Conservation (phyloP, 2,888 invertebrate species). For the Synanthedon vespiformis region DNA sequence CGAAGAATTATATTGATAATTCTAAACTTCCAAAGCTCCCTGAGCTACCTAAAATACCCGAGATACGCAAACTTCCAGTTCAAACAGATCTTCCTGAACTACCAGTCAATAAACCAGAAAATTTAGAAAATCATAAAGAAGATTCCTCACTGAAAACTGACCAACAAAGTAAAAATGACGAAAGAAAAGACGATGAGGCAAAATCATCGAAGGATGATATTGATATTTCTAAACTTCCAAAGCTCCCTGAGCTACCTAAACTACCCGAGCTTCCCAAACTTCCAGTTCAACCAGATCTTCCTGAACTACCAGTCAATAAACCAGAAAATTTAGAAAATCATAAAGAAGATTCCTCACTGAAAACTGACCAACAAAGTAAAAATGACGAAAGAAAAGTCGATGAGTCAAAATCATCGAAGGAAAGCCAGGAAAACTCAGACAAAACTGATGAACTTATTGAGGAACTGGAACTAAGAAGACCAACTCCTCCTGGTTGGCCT, state of each 20-base stretch:
- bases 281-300: not conserved
- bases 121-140: not conserved
- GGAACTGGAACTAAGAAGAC: not conserved
- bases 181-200: not conserved
- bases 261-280: conserved; percentile 8
- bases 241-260: not conserved
- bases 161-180: not conserved
- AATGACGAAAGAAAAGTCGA: not conserved
- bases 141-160: not conserved
- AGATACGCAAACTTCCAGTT: conserved; percentile 4
- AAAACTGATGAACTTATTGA: not conserved
- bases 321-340: not conserved
- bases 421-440: not conserved
- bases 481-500: not conserved
- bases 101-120: not conserved
- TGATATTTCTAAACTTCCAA: not conserved
- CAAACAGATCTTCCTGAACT: not conserved
- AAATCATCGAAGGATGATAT: too few species aligned
- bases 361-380: not conserved
- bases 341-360: not conserved
- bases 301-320: not conserved
- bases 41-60: conserved; percentile 6
- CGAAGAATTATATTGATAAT: not conserved
- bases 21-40: not conserved
- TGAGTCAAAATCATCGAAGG: not conserved